Conservation (phyloP, 2,797 vertebrate genomes). For the Sebastolobus altivelis region DNA sequence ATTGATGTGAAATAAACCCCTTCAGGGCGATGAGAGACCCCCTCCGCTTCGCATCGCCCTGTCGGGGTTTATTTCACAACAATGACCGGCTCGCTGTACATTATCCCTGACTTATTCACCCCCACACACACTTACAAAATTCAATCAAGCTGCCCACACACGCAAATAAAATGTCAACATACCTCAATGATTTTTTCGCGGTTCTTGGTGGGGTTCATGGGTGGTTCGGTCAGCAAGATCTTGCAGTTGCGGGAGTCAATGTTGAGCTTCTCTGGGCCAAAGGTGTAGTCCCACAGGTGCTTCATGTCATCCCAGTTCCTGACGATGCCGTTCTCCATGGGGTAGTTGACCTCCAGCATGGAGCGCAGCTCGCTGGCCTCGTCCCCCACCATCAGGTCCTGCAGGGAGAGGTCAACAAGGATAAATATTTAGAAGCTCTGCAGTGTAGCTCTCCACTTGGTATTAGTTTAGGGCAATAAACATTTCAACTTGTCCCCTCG, state of each 20-base stretch:
- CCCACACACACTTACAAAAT: neutral
- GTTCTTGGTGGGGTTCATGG: slow-evolving; percentile 90
- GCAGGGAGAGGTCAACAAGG: slow-evolving; percentile 13
- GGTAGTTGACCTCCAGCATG: slow-evolving; percentile 89
- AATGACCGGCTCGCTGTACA: no score
- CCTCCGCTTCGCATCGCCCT: no score
- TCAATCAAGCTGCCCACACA: neutral
- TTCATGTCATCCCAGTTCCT: slow-evolving; percentile 91
- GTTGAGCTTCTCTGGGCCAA: slow-evolving; percentile 87
- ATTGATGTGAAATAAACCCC: no score
- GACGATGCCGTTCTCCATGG: slow-evolving; percentile 91
- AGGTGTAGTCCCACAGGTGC: slow-evolving; percentile 90
- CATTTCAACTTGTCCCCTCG: neutral
- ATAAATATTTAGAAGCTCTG: neutral
- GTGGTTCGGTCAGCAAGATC: slow-evolving; percentile 88
- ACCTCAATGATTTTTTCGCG: slow-evolving; percentile 88
- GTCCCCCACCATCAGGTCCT: slow-evolving; percentile 91
- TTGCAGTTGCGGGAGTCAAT: slow-evolving; percentile 87
- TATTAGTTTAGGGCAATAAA: neutral
- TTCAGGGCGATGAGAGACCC: no score
- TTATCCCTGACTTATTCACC: no score
- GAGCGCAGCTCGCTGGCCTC: slow-evolving; percentile 90
- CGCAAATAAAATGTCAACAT: neutral
- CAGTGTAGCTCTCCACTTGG: neutral
- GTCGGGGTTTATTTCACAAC: no score